Conservation (phyloP, 1,140 invertebrate species). For the Schlechtendalia chinensis region DNA sequence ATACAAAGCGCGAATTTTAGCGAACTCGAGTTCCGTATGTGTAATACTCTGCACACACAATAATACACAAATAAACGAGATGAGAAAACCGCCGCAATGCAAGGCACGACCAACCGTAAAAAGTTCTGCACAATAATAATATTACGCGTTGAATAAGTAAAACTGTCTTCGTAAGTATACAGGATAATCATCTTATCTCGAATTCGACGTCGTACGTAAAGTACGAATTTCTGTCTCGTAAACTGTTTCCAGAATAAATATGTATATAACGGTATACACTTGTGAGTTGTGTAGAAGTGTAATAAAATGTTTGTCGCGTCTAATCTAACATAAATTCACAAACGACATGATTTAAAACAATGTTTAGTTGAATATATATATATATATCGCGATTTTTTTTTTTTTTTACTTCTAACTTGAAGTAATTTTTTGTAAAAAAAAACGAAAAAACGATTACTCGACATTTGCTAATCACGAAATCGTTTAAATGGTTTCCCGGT, state of each 20-base stretch:
- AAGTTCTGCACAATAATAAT: not conserved
- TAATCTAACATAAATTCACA: not conserved
- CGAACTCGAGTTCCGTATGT: too few species aligned
- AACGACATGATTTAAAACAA: not conserved
- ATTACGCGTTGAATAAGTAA: not conserved
- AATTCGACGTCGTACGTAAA: not conserved
- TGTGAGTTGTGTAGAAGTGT: not conserved
- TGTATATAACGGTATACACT: not conserved
- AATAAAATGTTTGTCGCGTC: not conserved
- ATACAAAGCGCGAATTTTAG: too few species aligned
- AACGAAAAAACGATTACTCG: too few species aligned
- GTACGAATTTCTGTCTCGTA: not conserved
- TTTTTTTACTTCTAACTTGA: too few species aligned
- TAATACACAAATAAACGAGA: too few species aligned
- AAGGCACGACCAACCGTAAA: not conserved
- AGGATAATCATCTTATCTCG: not conserved
- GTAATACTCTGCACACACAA: too few species aligned
- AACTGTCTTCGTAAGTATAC: not conserved
- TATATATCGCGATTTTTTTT: too few species aligned
- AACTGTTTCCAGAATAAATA: not conserved
- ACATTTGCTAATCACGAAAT: too few species aligned
- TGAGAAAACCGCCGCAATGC: not conserved
- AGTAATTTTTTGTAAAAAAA: too few species aligned
- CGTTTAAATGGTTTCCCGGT: too few species aligned
- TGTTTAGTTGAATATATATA: too few species aligned